Evolutionary conservation across 2,113 vertebrate genomes (phyloP), one percentile per base, ranked within the genome.

Genomic region (Onychostoma macrolepis): DNA sequence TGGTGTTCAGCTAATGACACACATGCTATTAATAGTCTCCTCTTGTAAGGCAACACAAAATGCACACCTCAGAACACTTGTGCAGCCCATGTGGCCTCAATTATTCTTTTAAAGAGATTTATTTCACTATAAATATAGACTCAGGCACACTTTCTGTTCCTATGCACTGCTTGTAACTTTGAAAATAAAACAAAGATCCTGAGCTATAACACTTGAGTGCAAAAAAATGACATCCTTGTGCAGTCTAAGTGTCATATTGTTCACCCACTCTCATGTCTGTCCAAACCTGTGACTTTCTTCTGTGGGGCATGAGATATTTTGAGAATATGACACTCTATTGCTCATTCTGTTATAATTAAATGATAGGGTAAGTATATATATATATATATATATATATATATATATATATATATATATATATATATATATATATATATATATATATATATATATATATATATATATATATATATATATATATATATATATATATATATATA

Each of bases 1-100:
- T 21, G 67, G 77, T 36, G 75, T 76, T 87, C 76, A 50, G 24
- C 38, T 82, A 41, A 87, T 87, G 82, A 81, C 65, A 80, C 86
- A 6, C 9, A 48, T 24, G 50, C 77, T 85, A 65, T 78, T 71
- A 77, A 77, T 89, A 87, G 78, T 33, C 1, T 6, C 30, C 41
- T 84, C 7, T 63, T 48, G 12, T 75, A 30, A 17, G 43, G 13
- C 21, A 30, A 21, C n/a, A 69, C 28, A 50, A 69, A 36, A 63
- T 67, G 43, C 72, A n/a, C 33, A 38, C 24, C 7, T 38, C 36
- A n/a, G 21, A 41, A 72, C 24, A 72, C 36, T 24, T 41, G 36
- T 41, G 33, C 4, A 19, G 28, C 65, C 15, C 15, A 69, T 19
- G 6, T 69, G 65, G 6, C 28, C 28, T 69, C 33, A 2, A 19